Evolutionary conservation across 92 coral and sea anemone species (phyloP).

Genomic region (Epizoanthus stellaris): DNA sequence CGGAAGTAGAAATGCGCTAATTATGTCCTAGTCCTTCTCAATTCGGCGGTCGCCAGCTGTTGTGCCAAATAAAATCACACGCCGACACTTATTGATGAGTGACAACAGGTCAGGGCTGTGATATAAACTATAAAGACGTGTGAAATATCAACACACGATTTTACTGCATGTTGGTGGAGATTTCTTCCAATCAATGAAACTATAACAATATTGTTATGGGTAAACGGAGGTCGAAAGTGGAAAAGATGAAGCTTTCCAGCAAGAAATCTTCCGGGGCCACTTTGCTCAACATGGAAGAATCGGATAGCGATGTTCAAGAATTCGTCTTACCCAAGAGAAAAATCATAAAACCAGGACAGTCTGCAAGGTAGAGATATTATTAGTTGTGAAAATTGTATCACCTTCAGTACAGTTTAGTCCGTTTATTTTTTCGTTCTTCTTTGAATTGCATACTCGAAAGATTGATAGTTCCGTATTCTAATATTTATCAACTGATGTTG

Average conservation of each 20-base stretch:
- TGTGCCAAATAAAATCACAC: no score
- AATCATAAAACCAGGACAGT: conserved; percentile 83
- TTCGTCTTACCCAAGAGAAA: conserved; percentile 85
- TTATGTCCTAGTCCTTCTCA: no score
- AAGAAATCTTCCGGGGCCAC: conserved; percentile 81
- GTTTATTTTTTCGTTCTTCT: conserved; percentile 12
- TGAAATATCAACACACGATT: conserved; percentile 1
- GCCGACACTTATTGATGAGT: no score
- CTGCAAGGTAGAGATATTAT: conserved; percentile 68
- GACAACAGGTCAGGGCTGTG: no score
- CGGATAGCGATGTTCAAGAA: conserved; percentile 86
- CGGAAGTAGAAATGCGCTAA: no score
- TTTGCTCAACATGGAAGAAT: conserved; percentile 76
- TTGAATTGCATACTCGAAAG: conserved; percentile 24
- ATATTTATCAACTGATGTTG: neutral
- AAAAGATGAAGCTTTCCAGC: conserved; percentile 79
- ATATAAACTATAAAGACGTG: no score
- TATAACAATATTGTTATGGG: conserved; percentile 54
- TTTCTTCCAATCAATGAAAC: conserved; percentile 6
- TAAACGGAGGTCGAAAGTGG: conserved; percentile 64
- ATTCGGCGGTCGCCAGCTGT: no score
- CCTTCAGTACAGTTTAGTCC: neutral
- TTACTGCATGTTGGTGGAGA: neutral
- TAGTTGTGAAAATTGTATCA: neutral
- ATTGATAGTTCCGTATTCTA: conserved; percentile 13